Evolutionary conservation across 2,888 invertebrate species (phyloP).

Genomic region (Nebria brevicollis): DNA sequence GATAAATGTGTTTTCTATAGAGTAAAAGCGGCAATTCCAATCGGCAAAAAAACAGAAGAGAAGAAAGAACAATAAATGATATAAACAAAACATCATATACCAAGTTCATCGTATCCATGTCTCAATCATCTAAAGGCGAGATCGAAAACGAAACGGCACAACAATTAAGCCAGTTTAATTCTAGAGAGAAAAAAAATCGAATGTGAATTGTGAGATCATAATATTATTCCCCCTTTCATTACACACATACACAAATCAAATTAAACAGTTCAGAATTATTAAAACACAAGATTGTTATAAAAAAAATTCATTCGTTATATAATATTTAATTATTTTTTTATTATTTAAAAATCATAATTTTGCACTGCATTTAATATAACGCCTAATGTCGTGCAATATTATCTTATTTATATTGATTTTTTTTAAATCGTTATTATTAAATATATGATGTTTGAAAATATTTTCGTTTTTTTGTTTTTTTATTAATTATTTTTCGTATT

Average conservation of each 20-base stretch:
- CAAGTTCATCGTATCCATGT: slow-evolving; percentile 37
- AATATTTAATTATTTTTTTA: slow-evolving; percentile 11
- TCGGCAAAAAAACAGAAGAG: slow-evolving; percentile 86
- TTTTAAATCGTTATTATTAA: slow-evolving; percentile 29
- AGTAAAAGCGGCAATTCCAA: slow-evolving; percentile 87
- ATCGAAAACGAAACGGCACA: slow-evolving; percentile 13
- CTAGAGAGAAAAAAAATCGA: background rate
- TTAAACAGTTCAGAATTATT: background rate
- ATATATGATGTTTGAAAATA: slow-evolving; percentile 44
- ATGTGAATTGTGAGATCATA: background rate
- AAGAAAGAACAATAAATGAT: slow-evolving; percentile 82
- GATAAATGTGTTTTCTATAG: slow-evolving; percentile 65
- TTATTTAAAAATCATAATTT: slow-evolving; percentile 38
- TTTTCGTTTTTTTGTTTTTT: slow-evolving; percentile 20
- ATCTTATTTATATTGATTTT: slow-evolving; percentile 42
- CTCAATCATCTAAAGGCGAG: slow-evolving; percentile 27
- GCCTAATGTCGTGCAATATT: slow-evolving; percentile 39
- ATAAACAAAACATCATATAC: slow-evolving; percentile 25
- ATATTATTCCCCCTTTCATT: slow-evolving; percentile 10
- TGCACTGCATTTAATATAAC: slow-evolving; percentile 34
- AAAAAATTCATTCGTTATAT: slow-evolving; percentile 34
- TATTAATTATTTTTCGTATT: background rate
- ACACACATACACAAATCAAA: background rate
- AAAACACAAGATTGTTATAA: background rate
- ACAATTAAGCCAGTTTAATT: background rate